Evolutionary conservation across 2,888 invertebrate genomes (phyloP).

Genomic region (Synanthedon vespiformis): DNA sequence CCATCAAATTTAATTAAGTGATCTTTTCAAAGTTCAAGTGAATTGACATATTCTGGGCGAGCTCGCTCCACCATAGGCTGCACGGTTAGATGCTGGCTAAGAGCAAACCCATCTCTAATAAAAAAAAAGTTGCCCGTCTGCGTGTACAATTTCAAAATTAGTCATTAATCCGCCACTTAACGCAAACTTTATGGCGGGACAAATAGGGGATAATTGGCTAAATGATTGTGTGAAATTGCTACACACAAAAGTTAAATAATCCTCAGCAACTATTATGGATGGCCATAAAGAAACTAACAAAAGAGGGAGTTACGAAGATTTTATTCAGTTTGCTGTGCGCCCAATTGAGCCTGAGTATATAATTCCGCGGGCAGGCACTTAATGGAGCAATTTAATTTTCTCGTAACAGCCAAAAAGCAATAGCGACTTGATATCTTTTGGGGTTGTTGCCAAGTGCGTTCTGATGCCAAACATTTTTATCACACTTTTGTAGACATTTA

Average conservation of each 20-base stretch:
- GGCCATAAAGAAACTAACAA: slow-evolving; percentile 3
- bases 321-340: slow-evolving; percentile 13
- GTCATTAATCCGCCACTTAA: no score
- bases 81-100: no score
- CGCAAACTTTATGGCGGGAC: no score
- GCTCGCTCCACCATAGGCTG: no score
- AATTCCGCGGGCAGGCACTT: slow-evolving; percentile 27
- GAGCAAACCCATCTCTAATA: no score
- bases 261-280: not conserved
- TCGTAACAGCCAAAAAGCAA: slow-evolving; percentile 32
- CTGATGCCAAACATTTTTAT: not conserved
- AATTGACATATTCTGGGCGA: no score
- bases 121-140: no score
- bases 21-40: no score
- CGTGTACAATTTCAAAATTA: no score
- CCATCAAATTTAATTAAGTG: no score
- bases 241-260: not conserved
- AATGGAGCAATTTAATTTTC: slow-evolving; percentile 57
- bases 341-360: slow-evolving; percentile 31
- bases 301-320: slow-evolving; percentile 13
- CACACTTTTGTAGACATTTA: not conserved
- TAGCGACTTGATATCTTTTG: slow-evolving; percentile 11
- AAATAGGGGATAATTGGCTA: no score
- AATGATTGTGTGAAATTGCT: no score
- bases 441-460: not conserved